Base-by-base conservation (phyloP, 2,797 vertebrate genomes). In the Halcyon badia region DNA sequence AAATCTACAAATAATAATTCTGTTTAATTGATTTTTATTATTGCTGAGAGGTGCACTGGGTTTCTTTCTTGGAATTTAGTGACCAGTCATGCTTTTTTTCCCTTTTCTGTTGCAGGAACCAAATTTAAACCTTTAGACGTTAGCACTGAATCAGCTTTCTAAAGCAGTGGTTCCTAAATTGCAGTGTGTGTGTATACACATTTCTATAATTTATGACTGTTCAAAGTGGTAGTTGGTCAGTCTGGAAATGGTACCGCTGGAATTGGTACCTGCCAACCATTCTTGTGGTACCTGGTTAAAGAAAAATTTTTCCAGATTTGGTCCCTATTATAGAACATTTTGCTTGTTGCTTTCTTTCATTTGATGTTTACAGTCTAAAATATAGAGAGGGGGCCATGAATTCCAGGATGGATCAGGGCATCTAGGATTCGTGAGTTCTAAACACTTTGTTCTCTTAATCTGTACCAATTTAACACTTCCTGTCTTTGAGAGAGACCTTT, bases 381-480 rank as follows among this genome's bases (percentile, higher is more conserved):
- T 82, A 33, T 0, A 44, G 72, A 60, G 35, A 33, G 9, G 13
- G 9, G 12, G 14, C 15, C 5, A 5, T 46, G 26, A 54, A 44
- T 86, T 86, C 41, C 28, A 37, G 39, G 30, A 56, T 41, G 41
- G 12, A 48, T 66, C 22, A 42, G 41, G 5, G 20, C 79, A 39
- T 21, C 37, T 51, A 9, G 35, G 72, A 0, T 68, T 72, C 72
- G 10, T 0, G 9, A 79, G 28, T 52, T 56, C 19, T 48, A 20
- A 87, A 85, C 60, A 14, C 24, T 73, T 87, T 7, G 3, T 82
- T 91, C 37, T 88, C 28, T 73, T 78, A 89, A 88, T 75, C 76
- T 91, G 66, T 41, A 62, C 90, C 42, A 69, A 10, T 76, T 48
- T 80, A 72, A 51, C 10, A 49, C 57, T 73, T 84, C 4, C 19